Evolutionary conservation across 2,113 vertebrate genomes (phyloP).

Genomic region (Colinus virginianus): DNA sequence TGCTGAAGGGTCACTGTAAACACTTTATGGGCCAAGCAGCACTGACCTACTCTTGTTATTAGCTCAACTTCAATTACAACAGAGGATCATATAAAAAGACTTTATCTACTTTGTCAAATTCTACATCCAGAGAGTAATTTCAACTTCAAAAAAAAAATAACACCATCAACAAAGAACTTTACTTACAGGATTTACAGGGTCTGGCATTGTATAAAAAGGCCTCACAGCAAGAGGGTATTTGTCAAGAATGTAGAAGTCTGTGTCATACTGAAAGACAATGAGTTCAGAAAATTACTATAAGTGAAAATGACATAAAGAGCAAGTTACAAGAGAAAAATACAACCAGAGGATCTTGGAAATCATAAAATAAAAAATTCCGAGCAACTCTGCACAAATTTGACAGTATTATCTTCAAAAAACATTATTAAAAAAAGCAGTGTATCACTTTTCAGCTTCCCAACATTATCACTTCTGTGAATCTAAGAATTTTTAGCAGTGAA

Average conservation of each 20-base stretch:
- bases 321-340: background rate
- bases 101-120: background rate
- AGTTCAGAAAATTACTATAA: slow-evolving; percentile 11
- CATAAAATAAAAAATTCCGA: background rate
- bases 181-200: slow-evolving; percentile 91
- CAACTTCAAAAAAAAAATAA: background rate
- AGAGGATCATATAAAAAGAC: background rate
- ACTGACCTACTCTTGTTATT: background rate
- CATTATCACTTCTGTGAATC: background rate
- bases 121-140: background rate
- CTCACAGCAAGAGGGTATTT: slow-evolving; percentile 97
- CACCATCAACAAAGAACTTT: background rate
- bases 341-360: background rate
- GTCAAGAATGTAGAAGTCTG: slow-evolving; percentile 98
- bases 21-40: background rate
- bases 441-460: background rate
- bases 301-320: background rate
- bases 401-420: background rate
- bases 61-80: background rate
- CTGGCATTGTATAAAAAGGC: slow-evolving; percentile 99
- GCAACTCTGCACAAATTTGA: background rate
- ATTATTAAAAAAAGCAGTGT: background rate
- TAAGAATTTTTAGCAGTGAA: background rate
- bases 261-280: slow-evolving; percentile 89
- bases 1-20: background rate